These are phyloP conservation scores for Polypterus senegalus DNA, from an alignment of 2,113 vertebrate species.

Conservation along the genomic window DNA sequence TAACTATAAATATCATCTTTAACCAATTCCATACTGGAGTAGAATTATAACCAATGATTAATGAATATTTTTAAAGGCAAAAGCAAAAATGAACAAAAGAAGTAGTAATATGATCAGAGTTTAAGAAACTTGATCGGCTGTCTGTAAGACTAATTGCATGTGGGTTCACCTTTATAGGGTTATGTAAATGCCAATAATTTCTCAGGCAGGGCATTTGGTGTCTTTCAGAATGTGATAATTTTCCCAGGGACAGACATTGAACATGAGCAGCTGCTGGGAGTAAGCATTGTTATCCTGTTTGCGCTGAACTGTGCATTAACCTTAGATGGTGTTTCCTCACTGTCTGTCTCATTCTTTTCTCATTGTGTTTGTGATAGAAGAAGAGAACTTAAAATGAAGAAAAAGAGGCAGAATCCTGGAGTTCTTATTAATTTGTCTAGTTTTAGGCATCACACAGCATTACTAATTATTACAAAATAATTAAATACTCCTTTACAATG, in stretches of 20 bases:
- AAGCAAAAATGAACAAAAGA: too few relatives aligned
- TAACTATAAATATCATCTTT: too few relatives aligned
- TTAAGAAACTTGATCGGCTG: too few relatives aligned
- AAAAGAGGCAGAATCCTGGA: too few relatives aligned
- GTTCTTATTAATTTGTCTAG: too few relatives aligned
- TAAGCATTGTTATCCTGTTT: constrained; percentile 20
- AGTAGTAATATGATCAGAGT: too few relatives aligned
- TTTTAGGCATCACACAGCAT: too few relatives aligned
- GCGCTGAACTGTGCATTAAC: background rate
- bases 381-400: background rate
- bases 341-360: constrained; percentile 10
- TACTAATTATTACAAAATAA: too few relatives aligned
- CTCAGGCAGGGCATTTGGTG: constrained; percentile 18
- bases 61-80: too few relatives aligned
- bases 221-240: constrained; percentile 21
- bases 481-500: too few relatives aligned
- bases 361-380: constrained; percentile 37
- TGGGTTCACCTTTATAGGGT: constrained; percentile 24
- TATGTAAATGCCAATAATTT: constrained; percentile 26
- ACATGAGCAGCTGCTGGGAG: constrained; percentile 35
- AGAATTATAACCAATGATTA: too few relatives aligned
- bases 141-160: constrained; percentile 22
- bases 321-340: constrained; percentile 9
- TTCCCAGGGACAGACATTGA: constrained; percentile 27
- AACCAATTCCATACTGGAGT: too few relatives aligned